These are phyloP conservation scores for Bubalus kerabau DNA, from an alignment of 2,113 vertebrate species.

Conservation along the genomic window DNA sequence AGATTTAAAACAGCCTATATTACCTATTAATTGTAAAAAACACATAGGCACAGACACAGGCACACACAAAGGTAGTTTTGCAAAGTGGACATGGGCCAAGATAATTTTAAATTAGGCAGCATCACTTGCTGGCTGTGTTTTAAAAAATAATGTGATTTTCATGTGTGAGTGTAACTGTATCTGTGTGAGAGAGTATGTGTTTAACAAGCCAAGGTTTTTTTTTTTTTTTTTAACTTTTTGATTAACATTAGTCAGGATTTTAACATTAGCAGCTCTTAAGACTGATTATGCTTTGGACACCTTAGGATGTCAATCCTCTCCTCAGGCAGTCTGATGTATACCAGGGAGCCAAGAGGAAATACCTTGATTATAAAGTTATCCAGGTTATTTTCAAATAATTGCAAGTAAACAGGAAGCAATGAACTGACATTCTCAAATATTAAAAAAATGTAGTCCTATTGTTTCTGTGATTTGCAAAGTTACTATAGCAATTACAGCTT, in stretches of 20 bases:
- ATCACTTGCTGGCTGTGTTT: conserved; percentile 24
- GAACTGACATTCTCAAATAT: conserved; percentile 78
- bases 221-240: conserved; percentile 71
- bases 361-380: conserved; percentile 86
- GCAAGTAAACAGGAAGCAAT: conserved; percentile 82
- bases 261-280: conserved; percentile 84
- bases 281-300: conserved; percentile 86
- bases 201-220: conserved; percentile 62
- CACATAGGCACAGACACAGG: not conserved
- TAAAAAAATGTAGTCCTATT: conserved; percentile 60
- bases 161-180: conserved; percentile 1
- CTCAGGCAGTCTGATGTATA: conserved; percentile 83
- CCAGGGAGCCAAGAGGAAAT: conserved; percentile 85
- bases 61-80: not conserved
- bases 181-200: conserved; percentile 62
- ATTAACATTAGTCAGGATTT: conserved; percentile 84
- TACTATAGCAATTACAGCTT: conserved; percentile 55
- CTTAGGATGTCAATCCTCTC: conserved; percentile 84
- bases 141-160: conserved; percentile 54
- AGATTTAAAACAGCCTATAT: not conserved
- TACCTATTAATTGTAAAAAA: not conserved
- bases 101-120: conserved; percentile 6
- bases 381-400: conserved; percentile 88
- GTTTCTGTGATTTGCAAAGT: conserved; percentile 75
- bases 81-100: not conserved